Evolutionary conservation across 2,888 invertebrate genomes (phyloP).

Genomic region (Axea sp.): DNA sequence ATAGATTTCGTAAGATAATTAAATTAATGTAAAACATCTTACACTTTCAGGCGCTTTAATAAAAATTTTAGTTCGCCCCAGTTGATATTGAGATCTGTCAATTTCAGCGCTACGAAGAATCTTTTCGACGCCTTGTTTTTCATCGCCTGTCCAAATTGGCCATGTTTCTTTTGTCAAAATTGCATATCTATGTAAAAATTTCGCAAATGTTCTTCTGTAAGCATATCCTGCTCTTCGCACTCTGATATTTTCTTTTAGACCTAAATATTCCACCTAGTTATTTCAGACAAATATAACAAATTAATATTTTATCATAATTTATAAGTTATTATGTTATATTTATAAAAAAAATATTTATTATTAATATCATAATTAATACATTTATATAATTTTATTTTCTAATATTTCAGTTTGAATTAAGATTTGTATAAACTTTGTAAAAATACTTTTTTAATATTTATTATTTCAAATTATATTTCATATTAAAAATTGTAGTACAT

Average conservation of each 20-base stretch:
- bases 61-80: slow-evolving; percentile 85
- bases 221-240: slow-evolving; percentile 86
- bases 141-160: slow-evolving; percentile 81
- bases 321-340: too few relatives aligned
- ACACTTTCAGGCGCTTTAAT: slow-evolving; percentile 85
- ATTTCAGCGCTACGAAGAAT: slow-evolving; percentile 82
- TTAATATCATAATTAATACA: too few relatives aligned
- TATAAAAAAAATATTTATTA: too few relatives aligned
- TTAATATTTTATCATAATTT: too few relatives aligned
- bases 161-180: slow-evolving; percentile 84
- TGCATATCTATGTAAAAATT: slow-evolving; percentile 84
- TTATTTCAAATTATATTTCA: neutral
- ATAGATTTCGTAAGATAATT: too few relatives aligned
- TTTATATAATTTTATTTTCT: too few relatives aligned
- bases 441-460: too few relatives aligned
- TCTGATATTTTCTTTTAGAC: slow-evolving; percentile 85
- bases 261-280: slow-evolving; percentile 84
- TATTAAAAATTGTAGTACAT: neutral
- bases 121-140: slow-evolving; percentile 81
- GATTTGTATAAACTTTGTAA: too few relatives aligned
- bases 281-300: too few relatives aligned
- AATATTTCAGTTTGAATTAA: too few relatives aligned
- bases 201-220: slow-evolving; percentile 82
- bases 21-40: too few relatives aligned
- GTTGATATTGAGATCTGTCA: slow-evolving; percentile 83